phyloP scores from a whole-genome alignment of 2,113 vertebrate species.

The Zingel zingel region DNA sequence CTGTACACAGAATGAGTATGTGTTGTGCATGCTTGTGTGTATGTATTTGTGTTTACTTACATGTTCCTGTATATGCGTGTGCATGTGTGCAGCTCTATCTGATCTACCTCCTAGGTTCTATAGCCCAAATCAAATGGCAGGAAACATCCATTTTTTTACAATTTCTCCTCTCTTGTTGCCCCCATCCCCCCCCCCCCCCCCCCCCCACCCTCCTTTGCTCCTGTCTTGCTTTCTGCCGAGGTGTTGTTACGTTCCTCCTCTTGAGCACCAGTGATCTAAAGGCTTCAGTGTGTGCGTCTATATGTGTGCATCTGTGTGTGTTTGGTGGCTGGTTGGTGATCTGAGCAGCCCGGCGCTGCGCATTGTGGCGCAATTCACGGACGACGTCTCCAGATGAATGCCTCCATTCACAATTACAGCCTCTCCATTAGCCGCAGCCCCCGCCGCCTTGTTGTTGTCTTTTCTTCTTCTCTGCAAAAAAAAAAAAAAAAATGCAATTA shows the following conservation, averaged over 20 bases:
- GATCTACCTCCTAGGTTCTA: slow-evolving; percentile 72
- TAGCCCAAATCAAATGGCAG: slow-evolving; percentile 79
- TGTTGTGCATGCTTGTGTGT: not conserved
- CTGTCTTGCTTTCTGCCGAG: slow-evolving; percentile 63
- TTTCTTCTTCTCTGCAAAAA: slow-evolving; percentile 71
- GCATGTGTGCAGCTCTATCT: slow-evolving; percentile 47
- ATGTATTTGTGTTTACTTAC: not conserved
- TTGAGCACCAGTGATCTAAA: slow-evolving; percentile 70
- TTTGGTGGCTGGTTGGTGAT: slow-evolving; percentile 76
- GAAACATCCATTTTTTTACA: slow-evolving; percentile 77
- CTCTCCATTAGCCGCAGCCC: slow-evolving; percentile 81
- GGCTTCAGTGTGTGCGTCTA: slow-evolving; percentile 43
- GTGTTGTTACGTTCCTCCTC: slow-evolving; percentile 78
- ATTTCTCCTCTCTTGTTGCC: slow-evolving; percentile 39
- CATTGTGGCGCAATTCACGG: slow-evolving; percentile 81
- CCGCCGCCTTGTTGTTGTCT: slow-evolving; percentile 77
- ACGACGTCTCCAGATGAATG: slow-evolving; percentile 83
- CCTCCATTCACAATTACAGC: slow-evolving; percentile 83
- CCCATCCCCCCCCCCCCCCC: slow-evolving; percentile 46
- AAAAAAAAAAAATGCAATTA: slow-evolving; percentile 81
- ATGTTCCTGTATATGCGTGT: not conserved
- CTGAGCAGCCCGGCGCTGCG: slow-evolving; percentile 76
- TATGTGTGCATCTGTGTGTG: slow-evolving; percentile 43
- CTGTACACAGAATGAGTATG: not conserved
- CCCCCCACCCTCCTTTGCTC: slow-evolving; percentile 45